Base-by-base conservation (phyloP, 2,113 vertebrate species). In the Empidonax alnorum region DNA sequence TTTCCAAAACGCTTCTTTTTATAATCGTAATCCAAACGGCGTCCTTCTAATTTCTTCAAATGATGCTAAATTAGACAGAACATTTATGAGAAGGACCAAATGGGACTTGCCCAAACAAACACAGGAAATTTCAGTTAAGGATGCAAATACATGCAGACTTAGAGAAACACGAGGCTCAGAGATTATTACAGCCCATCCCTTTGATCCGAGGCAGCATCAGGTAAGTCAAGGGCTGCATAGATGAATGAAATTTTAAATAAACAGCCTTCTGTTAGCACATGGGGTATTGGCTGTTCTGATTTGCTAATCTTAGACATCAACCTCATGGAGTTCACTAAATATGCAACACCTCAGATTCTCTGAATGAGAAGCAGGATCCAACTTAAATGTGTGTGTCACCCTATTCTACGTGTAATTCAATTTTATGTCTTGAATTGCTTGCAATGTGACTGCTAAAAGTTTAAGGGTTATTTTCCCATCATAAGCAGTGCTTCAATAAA, bases 21-120 rank as follows among this genome's bases (percentile, higher is more conserved):
- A 82, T 99, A 99, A 97, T 99, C 99, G 2, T 99, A 99, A 98
- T 99, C 99, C 97, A 99, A 98, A 65, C 99, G 98, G 3, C 99
- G 99, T 44, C 99, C 99, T 97, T 99, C 99, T 92, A 99, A 96
- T 93, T 99, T 99, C 98, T 98, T 99, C 93, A 99, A 94, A 94
- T 99, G 99, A 94, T 99, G 99, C 99, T 99, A 42, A 19, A 55
- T 87, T 52, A 85, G 31, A 95, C 21, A 90, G 10, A 88, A 59
- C 14, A n/a, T 25, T 42, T 37, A 74, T 44, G n/a, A 73, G 71
- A 44, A 92, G 35, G 61, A 74, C 44, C 56, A 92, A 84, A 44
- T 1, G 1, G 67, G 79, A 74, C 12, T 66, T 52, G 28, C 27
- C 55, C 77, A 86, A 88, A 85, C 77, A 72, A 16, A 72, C 5